These are phyloP conservation scores for Protaetia brevitarsis DNA, from an alignment of 1,140 invertebrate species.

Conservation along the genomic window DNA sequence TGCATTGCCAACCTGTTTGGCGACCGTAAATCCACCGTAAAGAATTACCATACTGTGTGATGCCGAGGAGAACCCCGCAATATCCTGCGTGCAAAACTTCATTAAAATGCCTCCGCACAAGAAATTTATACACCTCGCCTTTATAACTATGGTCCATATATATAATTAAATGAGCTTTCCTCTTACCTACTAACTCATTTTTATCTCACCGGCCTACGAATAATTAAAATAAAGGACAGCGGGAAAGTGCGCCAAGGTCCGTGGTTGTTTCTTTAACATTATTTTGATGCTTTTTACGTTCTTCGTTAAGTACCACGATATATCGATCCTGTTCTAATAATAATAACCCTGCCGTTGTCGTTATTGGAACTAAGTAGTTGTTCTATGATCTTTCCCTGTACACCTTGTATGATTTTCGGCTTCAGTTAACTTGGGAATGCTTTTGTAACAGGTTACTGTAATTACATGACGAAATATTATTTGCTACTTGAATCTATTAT, in stretches of 20 bases:
- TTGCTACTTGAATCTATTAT: no score
- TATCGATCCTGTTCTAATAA: no score
- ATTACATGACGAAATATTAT: no score
- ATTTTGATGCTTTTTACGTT: no score
- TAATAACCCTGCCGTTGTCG: no score
- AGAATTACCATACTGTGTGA: slow-evolving; percentile 5
- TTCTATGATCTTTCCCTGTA: no score
- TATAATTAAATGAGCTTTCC: neutral
- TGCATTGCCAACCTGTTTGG: slow-evolving; percentile 29
- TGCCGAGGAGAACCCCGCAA: neutral
- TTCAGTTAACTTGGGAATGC: no score
- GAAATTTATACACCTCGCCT: slow-evolving; percentile 1
- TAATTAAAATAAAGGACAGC: slow-evolving; percentile 6
- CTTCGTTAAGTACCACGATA: no score
- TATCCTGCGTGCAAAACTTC: slow-evolving; percentile 8
- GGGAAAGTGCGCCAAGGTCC: neutral
- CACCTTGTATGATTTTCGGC: no score
- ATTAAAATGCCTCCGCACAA: neutral
- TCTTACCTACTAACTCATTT: slow-evolving; percentile 7
- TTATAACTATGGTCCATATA: neutral
- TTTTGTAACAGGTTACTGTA: no score
- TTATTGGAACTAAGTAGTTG: no score
- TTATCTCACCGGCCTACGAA: neutral
- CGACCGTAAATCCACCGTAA: slow-evolving; percentile 21
- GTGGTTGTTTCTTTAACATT: no score